phyloP scores from a whole-genome alignment of 2,888 invertebrate species.

The Dicycla oo region DNA sequence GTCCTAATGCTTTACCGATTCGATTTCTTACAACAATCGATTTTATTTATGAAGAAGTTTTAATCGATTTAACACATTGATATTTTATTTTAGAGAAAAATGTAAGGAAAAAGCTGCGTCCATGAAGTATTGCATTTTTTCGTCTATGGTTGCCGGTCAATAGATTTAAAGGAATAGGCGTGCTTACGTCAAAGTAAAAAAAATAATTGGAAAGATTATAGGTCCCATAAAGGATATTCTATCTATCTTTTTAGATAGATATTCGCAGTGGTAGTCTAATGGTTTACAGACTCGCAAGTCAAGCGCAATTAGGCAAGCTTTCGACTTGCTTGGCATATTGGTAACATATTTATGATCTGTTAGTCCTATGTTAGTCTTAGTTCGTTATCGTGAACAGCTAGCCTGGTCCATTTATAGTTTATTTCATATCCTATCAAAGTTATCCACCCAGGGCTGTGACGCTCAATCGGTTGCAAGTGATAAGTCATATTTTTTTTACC shows the following conservation, averaged over 20 bases:
- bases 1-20: too few relatives aligned
- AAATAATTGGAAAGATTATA: too few relatives aligned
- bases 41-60: too few relatives aligned
- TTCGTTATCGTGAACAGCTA: constrained; percentile 49
- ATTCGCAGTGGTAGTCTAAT: background rate
- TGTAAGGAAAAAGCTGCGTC: too few relatives aligned
- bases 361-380: constrained; percentile 27
- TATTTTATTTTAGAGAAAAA: too few relatives aligned
- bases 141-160: too few relatives aligned
- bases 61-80: too few relatives aligned
- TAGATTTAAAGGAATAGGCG: too few relatives aligned
- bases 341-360: constrained; percentile 51
- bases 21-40: too few relatives aligned
- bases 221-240: background rate
- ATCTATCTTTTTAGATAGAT: constrained; percentile 5
- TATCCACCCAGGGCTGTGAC: constrained; percentile 21
- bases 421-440: constrained; percentile 37
- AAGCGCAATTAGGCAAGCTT: constrained; percentile 44
- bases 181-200: too few relatives aligned
- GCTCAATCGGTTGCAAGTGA: constrained; percentile 16
- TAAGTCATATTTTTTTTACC: background rate
- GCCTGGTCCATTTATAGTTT: constrained; percentile 29
- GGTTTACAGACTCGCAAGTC: constrained; percentile 37
- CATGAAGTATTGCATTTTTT: too few relatives aligned
- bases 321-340: constrained; percentile 42